A percentile compares a stretch with the other conserved stretches of the same genome.
Conservation (phyloP, 2,113 vertebrate genomes). For the Prochilodus magdalenae region DNA sequence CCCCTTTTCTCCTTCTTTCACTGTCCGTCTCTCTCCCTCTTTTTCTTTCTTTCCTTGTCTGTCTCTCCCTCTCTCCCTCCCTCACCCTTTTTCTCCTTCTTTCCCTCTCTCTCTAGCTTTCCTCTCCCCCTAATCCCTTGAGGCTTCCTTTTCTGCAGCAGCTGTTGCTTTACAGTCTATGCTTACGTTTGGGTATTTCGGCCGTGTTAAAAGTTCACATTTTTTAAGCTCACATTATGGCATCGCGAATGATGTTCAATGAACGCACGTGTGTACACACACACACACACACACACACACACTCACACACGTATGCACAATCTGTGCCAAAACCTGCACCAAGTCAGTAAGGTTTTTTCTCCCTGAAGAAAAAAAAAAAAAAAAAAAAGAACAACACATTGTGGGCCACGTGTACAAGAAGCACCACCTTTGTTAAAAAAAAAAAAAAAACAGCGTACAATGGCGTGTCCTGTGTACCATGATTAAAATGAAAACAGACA, state of each 20-base stretch:
- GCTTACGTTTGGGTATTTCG: background rate
- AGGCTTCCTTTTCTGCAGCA: slow-evolving; percentile 1
- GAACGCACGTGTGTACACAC: background rate
- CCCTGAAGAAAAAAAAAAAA: slow-evolving; percentile 7
- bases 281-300: too few species aligned
- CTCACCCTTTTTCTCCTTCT: background rate
- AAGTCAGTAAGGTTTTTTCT: background rate
- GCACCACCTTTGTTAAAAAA: background rate
- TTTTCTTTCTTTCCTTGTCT: background rate
- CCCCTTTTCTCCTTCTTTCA: slow-evolving; percentile 16
- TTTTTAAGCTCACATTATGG: background rate
- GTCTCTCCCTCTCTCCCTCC: background rate
- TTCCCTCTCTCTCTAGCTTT: background rate
- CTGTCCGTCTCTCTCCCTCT: too few species aligned
- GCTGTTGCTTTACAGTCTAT: slow-evolving; percentile 13
- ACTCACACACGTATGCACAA: background rate
- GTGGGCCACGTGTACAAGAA: slow-evolving; percentile 38
- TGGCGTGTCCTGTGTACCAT: slow-evolving; percentile 9
- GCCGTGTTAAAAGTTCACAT: background rate
- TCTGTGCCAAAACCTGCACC: background rate
- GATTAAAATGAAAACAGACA: background rate
- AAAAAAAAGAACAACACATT: too few species aligned
- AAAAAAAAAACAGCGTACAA: slow-evolving; percentile 54
- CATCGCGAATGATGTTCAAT: background rate
- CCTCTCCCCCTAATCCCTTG: background rate